phyloP scores from a whole-genome alignment of 2,797 vertebrate genomes.

The Crocidura indochinensis region DNA sequence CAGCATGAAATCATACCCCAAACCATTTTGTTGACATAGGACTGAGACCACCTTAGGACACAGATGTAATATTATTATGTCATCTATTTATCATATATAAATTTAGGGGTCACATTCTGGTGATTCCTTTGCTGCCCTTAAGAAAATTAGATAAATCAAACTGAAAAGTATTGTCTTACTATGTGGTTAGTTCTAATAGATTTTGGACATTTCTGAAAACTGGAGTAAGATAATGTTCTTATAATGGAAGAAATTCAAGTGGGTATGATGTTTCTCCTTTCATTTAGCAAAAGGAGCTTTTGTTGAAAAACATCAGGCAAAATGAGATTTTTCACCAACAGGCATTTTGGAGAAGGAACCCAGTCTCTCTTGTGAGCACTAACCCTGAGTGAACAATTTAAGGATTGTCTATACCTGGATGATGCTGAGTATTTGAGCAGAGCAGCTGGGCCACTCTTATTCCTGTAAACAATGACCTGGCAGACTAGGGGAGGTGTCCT shows the following conservation, averaged over 20 bases:
- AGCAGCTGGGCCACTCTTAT: not conserved
- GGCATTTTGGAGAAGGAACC: not conserved
- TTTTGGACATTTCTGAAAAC: too few species aligned
- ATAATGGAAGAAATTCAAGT: too few species aligned
- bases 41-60: slow-evolving; percentile 23
- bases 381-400: not conserved
- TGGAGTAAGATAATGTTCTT: too few species aligned
- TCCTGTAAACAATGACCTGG: not conserved
- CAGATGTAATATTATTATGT: not conserved
- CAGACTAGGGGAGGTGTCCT: not conserved
- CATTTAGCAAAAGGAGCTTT: too few species aligned
- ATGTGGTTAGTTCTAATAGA: too few species aligned
- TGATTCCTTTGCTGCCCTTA: slow-evolving; percentile 13
- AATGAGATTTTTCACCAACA: not conserved
- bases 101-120: not conserved
- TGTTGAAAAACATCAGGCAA: too few species aligned
- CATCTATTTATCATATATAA: slow-evolving; percentile 16
- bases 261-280: too few species aligned
- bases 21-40: slow-evolving; percentile 4
- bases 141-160: not conserved
- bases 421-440: not conserved
- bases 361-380: not conserved
- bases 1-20: not conserved
- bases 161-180: too few species aligned
- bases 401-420: not conserved